phyloP scores from a whole-genome alignment of 2,888 invertebrate species.

The Linnaemya tessellans region DNA sequence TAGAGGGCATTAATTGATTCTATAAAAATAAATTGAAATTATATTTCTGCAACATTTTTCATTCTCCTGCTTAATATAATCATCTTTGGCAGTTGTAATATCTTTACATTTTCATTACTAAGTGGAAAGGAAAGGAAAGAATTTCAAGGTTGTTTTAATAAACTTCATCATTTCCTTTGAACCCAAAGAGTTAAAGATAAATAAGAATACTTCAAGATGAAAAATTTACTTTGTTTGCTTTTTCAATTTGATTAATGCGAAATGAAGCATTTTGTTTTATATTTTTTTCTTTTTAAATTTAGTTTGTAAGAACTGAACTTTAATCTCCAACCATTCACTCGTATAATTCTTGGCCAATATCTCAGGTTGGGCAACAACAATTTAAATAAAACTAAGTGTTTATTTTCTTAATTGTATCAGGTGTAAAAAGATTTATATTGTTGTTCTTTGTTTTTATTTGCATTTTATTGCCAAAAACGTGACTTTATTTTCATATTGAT shows the following conservation, averaged over 20 bases:
- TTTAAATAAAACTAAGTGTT: neutral
- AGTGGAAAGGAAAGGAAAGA: neutral
- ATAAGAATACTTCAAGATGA: neutral
- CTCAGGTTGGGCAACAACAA: conserved; percentile 22
- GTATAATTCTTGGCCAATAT: conserved; percentile 6
- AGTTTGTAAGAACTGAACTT: neutral
- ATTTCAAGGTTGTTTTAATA: neutral
- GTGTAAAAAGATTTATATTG: conserved; percentile 38
- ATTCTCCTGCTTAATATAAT: no score
- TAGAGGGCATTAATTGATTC: no score
- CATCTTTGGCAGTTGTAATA: neutral
- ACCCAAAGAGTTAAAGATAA: neutral
- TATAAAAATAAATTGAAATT: no score
- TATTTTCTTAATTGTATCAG: conserved; percentile 55
- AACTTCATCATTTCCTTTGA: neutral
- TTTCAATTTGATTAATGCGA: conserved; percentile 7
- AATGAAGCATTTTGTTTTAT: neutral
- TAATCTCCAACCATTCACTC: neutral
- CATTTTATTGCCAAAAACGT: conserved; percentile 65
- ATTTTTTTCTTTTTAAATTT: neutral
- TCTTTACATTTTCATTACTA: neutral
- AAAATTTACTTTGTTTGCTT: conserved; percentile 3
- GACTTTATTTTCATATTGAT: conserved; percentile 56
- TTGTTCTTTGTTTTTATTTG: conserved; percentile 12
- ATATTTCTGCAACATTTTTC: no score